Evolutionary conservation across 1,140 invertebrate genomes (phyloP).

Genomic region (Asobara japonica): DNA sequence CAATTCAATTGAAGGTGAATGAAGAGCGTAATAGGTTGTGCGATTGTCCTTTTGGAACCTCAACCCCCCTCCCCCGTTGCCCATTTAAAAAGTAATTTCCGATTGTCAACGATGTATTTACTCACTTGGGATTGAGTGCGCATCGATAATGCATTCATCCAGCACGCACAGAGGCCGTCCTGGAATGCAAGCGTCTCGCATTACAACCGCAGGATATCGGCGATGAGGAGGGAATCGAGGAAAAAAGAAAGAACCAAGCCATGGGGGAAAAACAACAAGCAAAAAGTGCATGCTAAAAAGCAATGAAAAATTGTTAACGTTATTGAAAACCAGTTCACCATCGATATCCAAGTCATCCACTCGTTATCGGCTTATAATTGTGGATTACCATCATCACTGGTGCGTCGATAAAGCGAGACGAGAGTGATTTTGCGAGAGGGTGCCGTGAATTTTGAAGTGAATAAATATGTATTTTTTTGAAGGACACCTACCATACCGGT

Average conservation of each 20-base stretch:
- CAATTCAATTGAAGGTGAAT: too few relatives aligned
- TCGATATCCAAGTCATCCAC: constrained; percentile 27
- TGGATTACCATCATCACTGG: constrained; percentile 21
- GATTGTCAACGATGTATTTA: constrained; percentile 9
- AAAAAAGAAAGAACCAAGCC: constrained; percentile 10
- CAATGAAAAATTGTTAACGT: constrained; percentile 26
- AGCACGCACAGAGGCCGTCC: constrained; percentile 24
- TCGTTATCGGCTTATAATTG: constrained; percentile 28
- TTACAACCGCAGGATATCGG: constrained; percentile 33
- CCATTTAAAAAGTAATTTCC: neutral
- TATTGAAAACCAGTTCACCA: constrained; percentile 36
- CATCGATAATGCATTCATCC: constrained; percentile 25
- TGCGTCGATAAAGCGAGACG: neutral
- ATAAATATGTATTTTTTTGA: too few relatives aligned
- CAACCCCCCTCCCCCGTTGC: neutral
- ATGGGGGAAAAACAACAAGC: neutral
- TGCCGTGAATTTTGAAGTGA: too few relatives aligned
- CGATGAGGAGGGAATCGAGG: neutral
- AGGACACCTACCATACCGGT: too few relatives aligned
- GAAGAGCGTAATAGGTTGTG: too few relatives aligned
- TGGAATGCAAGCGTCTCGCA: constrained; percentile 30
- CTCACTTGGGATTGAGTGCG: constrained; percentile 5
- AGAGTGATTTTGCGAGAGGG: neutral
- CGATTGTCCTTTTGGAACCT: too few relatives aligned
- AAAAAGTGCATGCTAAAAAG: neutral